Evolutionary conservation across 2,888 invertebrate genomes (phyloP).

Genomic region (Rhagium mordax): DNA sequence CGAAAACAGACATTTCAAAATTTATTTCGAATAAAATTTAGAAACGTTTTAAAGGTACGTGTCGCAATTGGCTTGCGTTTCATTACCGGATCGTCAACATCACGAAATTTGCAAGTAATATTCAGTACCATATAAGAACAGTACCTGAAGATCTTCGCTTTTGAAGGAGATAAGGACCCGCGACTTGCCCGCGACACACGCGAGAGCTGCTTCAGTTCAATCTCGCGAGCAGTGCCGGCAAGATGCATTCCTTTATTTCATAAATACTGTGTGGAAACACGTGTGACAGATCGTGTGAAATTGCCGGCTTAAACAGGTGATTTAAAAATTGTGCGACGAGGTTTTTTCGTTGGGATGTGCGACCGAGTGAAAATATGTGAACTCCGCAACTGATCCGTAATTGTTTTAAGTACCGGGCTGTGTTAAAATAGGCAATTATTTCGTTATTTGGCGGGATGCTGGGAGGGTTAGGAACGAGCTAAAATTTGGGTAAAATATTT

Average conservation of each 20-base stretch:
- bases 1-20: not conserved
- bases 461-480: not conserved
- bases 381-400: not conserved
- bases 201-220: conserved; percentile 45
- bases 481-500: too few relatives aligned
- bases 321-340: conserved; percentile 12
- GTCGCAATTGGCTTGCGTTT: not conserved
- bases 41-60: not conserved
- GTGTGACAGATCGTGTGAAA: conserved; percentile 43
- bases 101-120: conserved; percentile 32
- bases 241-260: conserved; percentile 44
- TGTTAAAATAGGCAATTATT: not conserved
- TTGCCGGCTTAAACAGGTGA: conserved; percentile 27
- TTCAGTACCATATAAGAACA: conserved; percentile 38
- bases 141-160: conserved; percentile 41
- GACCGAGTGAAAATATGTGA: not conserved
- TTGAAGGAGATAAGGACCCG: conserved; percentile 48
- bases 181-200: conserved; percentile 34
- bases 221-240: conserved; percentile 46
- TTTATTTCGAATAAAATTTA: not conserved
- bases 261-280: conserved; percentile 40
- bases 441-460: not conserved
- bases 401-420: not conserved
- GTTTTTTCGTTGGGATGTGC: conserved; percentile 19
- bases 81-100: conserved; percentile 18